Conservation (phyloP, 1,140 invertebrate species). For the Cepaea nemoralis region DNA sequence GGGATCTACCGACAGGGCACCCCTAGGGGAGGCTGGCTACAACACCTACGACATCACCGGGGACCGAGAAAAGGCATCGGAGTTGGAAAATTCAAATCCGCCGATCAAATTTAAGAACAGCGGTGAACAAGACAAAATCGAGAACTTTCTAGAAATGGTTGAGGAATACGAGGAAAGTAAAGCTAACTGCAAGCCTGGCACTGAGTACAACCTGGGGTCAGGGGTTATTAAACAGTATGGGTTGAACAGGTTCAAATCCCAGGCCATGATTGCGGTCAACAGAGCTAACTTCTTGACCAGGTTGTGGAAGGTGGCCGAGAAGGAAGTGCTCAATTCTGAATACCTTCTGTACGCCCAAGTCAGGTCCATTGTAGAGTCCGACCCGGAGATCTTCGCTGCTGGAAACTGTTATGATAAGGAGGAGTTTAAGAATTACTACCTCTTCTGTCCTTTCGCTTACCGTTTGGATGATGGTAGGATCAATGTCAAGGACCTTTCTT, state of each 20-base stretch:
- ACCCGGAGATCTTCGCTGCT: slow-evolving; percentile 93
- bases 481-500: slow-evolving; percentile 91
- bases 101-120: neutral
- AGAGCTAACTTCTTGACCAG: slow-evolving; percentile 92
- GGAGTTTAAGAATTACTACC: slow-evolving; percentile 85
- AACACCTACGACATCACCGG: slow-evolving; percentile 12
- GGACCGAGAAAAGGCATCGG: neutral
- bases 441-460: slow-evolving; percentile 94
- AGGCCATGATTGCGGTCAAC: slow-evolving; percentile 92
- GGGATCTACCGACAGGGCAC: neutral
- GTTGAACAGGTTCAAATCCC: slow-evolving; percentile 79
- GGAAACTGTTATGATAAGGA: slow-evolving; percentile 90
- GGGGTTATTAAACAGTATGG: slow-evolving; percentile 94
- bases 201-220: slow-evolving; percentile 89
- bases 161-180: slow-evolving; percentile 91
- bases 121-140: slow-evolving; percentile 50
- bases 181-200: slow-evolving; percentile 91
- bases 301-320: slow-evolving; percentile 87
- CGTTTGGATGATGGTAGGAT: slow-evolving; percentile 87
- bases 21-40: neutral
- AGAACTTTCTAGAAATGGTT: slow-evolving; percentile 86
- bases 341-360: slow-evolving; percentile 90
- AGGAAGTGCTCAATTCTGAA: slow-evolving; percentile 83
- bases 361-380: slow-evolving; percentile 92
- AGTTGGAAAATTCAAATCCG: neutral